Evolutionary conservation across 1,140 invertebrate genomes (phyloP).

Genomic region (Pachypsylla venusta): DNA sequence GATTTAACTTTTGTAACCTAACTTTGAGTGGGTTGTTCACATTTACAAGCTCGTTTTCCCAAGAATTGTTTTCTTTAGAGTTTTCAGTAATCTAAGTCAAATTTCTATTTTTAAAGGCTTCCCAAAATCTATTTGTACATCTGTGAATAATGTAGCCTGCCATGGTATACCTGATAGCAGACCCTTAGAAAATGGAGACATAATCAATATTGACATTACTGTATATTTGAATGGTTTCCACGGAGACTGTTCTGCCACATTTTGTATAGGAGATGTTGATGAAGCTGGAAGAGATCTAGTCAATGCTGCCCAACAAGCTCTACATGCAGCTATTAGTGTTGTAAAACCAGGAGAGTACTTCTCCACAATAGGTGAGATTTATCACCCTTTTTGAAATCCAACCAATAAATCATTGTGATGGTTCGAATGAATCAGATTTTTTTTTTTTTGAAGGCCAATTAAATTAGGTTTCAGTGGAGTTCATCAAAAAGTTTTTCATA

Average conservation of each 20-base stretch:
- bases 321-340: constrained; percentile 53
- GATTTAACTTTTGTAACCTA: no score
- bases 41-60: no score
- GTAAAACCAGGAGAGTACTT: constrained; percentile 64
- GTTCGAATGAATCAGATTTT: no score
- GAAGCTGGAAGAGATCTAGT: constrained; percentile 50
- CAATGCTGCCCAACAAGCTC: constrained; percentile 48
- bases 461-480: no score
- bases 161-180: constrained; percentile 88
- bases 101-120: no score
- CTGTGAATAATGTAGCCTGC: constrained; percentile 85
- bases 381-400: no score
- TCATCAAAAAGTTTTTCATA: no score
- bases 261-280: constrained; percentile 67
- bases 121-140: constrained; percentile 89
- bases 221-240: constrained; percentile 75
- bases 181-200: constrained; percentile 66
- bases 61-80: no score
- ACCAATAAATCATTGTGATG: no score
- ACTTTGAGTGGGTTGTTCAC: no score
- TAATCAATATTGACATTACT: constrained; percentile 82
- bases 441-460: no score
- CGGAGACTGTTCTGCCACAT: constrained; percentile 85
- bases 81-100: no score
- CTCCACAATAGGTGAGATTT: constrained; percentile 48